Evolutionary conservation across 2,888 invertebrate species (phyloP).

Genomic region (Eilema caniola): DNA sequence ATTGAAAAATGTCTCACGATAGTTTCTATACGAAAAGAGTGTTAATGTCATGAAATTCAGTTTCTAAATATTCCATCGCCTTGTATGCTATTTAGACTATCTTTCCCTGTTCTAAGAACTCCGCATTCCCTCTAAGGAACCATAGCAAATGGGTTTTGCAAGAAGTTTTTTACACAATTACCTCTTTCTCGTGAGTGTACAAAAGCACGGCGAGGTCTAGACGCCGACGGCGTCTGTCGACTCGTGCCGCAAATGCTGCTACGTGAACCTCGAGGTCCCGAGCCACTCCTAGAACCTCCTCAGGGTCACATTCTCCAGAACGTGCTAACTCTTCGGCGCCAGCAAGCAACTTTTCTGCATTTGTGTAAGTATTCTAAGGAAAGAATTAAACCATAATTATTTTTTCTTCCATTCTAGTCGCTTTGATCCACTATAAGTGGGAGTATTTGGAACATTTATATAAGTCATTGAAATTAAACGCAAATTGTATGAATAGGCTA

Average conservation of each 20-base stretch:
- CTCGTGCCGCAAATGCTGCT: slow-evolving; percentile 96
- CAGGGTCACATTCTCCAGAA: slow-evolving; percentile 98
- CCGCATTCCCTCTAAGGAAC: neutral
- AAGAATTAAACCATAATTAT: slow-evolving; percentile 2
- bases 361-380: slow-evolving; percentile 97
- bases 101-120: neutral
- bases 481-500: too few relatives aligned
- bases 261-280: slow-evolving; percentile 97
- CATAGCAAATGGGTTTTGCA: neutral
- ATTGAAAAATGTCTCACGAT: too few relatives aligned
- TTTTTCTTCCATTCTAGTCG: too few relatives aligned
- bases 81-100: too few relatives aligned
- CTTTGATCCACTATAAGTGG: too few relatives aligned
- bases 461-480: too few relatives aligned
- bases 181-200: slow-evolving; percentile 98
- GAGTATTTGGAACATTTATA: too few relatives aligned
- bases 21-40: too few relatives aligned
- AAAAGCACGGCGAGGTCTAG: slow-evolving; percentile 97
- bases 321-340: slow-evolving; percentile 98
- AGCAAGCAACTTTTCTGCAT: slow-evolving; percentile 97
- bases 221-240: slow-evolving; percentile 95
- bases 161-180: slow-evolving; percentile 55
- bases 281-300: slow-evolving; percentile 98
- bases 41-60: too few relatives aligned
- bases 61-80: too few relatives aligned